Base-by-base conservation (phyloP, 2,113 vertebrate genomes). In the Cyprinodon brontotheroides region DNA sequence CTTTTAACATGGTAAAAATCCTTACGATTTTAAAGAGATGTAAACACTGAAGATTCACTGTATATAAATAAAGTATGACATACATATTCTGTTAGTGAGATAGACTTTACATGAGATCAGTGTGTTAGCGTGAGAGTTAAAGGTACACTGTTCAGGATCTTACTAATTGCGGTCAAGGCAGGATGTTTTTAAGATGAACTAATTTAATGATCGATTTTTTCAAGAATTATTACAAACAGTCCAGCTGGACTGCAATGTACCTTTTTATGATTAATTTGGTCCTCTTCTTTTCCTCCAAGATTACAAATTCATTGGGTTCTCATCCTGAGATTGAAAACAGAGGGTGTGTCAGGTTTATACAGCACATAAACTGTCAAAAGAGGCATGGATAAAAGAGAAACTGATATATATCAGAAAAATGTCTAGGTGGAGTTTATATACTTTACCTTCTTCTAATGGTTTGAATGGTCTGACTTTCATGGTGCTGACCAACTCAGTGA, bases 151-250 rank as follows among this genome's bases (percentile, higher is more conserved):
- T 69, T 68, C 68, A 74, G 78, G 84, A 91, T 90, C 87, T 84
- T 72, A 89, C 86, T 77, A 84, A 75, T 78, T 72, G 78, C 74
- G 87, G 81, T 91, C 81, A 74, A 61, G 74, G 65, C 68, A 88
- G 88, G 86, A 93, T 92, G 90, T 79, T 74, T 91, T 77, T 75
- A 69, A 74, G 53, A 85, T 92, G 90, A 91, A 74, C 84, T 92
- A 81, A 93, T 93, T 85, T 89, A 83, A 90, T 90, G 91, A 90
- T 84, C 81, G 83, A 87, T 89, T 82, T 81, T 88, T 89, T 83
- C 63, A 65, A 74, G 59, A 87, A 62, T 86, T 87, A 85, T 86
- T 10, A 14, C 38, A 67, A 72, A 3, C 61, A 72, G 74, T 68
- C 37, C 61, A 80, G 22, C 81, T 72, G 15, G 4, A 59, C 79